Evolutionary conservation across 2,888 invertebrate genomes (phyloP), one percentile per base, ranked within the genome.

Genomic region (Lycaena phlaeas): DNA sequence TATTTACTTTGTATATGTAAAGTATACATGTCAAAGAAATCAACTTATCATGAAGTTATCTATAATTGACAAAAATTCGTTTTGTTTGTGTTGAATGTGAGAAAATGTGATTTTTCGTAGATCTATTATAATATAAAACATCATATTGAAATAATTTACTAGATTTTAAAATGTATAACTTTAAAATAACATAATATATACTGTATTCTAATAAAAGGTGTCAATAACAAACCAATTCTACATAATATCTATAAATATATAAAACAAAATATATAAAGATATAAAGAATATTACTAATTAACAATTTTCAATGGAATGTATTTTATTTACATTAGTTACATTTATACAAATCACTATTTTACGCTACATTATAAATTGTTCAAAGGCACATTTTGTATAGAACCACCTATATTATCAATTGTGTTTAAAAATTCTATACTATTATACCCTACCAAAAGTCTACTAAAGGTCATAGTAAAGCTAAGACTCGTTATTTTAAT

Each of bases 311-410:
- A 52, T 52, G 59, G 56, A 61, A 61, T 62, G 60, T 58, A 40
- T 44, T 44, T 43, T 61, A 54, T 64, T 57, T 61, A 65, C 61
- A 65, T 44, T 55, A 57, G 51, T 49, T 55, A 60, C 54, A 71
- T 60, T 64, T 64, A 64, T 56, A 68, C 71, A 54, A 71, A 66
- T 59, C 17, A 61, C 62, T 63, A 58, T 66, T 73, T 74, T 72
- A 57, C 44, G 45, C 61, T 64, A 68, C 55, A 68, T 66, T 57
- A 72, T 77, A 78, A 61, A 76, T 71, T 69, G 65, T 63, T 77
- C 59, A 72, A 82, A 82, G 82, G 82, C 82, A 82, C 82, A 77
- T 78, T 67, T 76, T 75, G 64, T 64, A 67, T 61, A 73, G 63
- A 77, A 71, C 64, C 60, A 68, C 64, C 72, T 74, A 75, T 27